Evolutionary conservation across 2,888 invertebrate species (phyloP).

Genomic region (Lepidocyrtinus sp.): DNA sequence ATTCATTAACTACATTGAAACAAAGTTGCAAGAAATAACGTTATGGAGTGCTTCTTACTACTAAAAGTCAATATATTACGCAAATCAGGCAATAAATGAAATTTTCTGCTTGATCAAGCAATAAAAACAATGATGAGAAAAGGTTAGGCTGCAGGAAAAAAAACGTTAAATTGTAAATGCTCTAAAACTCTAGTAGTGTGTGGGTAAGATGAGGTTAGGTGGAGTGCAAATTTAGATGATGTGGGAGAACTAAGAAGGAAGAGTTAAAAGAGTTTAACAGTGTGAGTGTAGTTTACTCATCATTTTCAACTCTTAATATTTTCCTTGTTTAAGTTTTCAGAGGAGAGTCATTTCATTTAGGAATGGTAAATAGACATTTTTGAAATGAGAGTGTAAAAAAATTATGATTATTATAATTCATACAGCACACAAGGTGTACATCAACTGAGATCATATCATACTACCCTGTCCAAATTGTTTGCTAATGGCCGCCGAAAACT

Average conservation of each 20-base stretch:
- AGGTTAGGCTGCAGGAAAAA: background rate
- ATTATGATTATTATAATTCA: too few species aligned
- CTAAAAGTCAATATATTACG: background rate
- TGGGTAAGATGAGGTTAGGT: background rate
- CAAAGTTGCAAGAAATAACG: background rate
- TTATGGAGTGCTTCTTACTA: background rate
- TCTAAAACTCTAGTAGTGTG: background rate
- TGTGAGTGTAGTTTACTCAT: background rate
- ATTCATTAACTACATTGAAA: too few species aligned
- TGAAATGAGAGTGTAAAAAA: too few species aligned
- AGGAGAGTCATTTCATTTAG: background rate
- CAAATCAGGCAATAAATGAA: constrained; percentile 11
- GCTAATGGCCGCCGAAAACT: background rate
- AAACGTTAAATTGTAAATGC: too few species aligned
- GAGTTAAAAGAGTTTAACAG: too few species aligned
- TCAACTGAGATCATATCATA: too few species aligned
- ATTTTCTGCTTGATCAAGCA: constrained; percentile 8
- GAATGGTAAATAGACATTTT: background rate
- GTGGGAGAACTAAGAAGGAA: background rate
- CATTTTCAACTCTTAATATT: background rate
- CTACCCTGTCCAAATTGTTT: background rate
- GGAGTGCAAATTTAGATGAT: background rate
- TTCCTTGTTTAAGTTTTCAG: background rate
- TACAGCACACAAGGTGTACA: too few species aligned
- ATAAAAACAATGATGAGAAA: background rate